Evolutionary conservation across 2,113 vertebrate species (phyloP), one percentile per base, ranked within the genome.

Genomic region (Eidolon helvum): DNA sequence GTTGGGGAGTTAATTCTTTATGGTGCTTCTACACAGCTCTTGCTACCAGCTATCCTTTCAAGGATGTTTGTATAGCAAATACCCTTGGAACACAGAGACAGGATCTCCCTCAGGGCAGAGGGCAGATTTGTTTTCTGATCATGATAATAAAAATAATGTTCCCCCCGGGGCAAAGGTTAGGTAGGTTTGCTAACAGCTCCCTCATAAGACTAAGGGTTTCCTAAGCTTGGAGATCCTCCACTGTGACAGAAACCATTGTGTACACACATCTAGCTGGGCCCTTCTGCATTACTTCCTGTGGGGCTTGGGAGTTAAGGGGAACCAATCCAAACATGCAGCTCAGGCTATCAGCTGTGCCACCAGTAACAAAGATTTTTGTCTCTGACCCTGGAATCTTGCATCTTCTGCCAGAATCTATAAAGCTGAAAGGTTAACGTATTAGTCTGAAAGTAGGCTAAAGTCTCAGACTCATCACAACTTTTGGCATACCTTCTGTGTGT

Each of bases 261-360:
- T 40, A 6, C 5, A 63, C 19, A 16, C 26, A 35, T 4, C 15
- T 6, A 9, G 10, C 16, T 0, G 16, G 15, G 3, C 10, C 48
- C 33, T 35, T 77, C 28, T 0, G 4, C 8, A 28, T 48, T 57
- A 16, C 55, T 33, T 21, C n/a, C 19, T 19, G 0, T 4, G 38
- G 69, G 22, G 45, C 40, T 5, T 19, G 22, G 40, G 40, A 16
- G 30, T 28, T 33, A 43, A 15, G 35, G 16, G 24, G 43, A 71
- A n/a, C 26, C 63, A 68, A 4, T 2, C 16, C 26, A 65, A 55
- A 28, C 50, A 3, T 0, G 11, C 28, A 15, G 21, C 12, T 55
- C 50, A 16, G 3, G 12, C 30, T 12, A 10, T 28, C 35, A 15
- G 22, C 10, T 28, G 3, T 22, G 19, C 12, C 14, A 3, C 0